Conservation (phyloP, 1,140 invertebrate genomes). For the Drosophila busckii region DNA sequence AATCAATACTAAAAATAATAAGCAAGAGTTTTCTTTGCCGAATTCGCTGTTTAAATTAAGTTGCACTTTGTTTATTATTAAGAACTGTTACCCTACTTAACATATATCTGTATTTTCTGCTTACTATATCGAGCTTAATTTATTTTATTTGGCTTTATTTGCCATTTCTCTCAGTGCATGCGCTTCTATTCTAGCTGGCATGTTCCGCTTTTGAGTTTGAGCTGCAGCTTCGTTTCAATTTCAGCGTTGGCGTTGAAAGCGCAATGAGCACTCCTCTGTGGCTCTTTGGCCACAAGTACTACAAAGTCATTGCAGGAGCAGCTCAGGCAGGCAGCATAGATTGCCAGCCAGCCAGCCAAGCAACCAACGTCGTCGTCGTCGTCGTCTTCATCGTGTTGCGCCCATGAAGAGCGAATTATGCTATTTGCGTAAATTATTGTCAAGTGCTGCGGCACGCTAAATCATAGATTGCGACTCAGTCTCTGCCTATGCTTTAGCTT, state of each 20-base stretch:
- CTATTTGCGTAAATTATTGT: slow-evolving; percentile 74
- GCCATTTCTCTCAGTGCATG: neutral
- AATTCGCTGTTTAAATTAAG: no score
- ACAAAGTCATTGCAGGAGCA: slow-evolving; percentile 60
- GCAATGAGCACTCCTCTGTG: slow-evolving; percentile 69
- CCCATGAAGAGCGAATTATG: slow-evolving; percentile 66
- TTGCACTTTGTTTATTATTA: no score
- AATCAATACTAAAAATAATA: no score
- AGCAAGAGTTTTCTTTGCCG: no score
- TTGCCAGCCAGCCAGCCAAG: slow-evolving; percentile 9
- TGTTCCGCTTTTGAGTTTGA: slow-evolving; percentile 1
- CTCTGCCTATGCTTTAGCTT: no score
- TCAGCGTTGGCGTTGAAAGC: slow-evolving; percentile 74
- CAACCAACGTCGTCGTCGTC: slow-evolving; percentile 22
- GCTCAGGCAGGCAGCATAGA: neutral
- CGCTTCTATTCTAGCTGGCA: neutral
- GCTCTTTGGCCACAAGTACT: no score
- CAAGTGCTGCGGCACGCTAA: slow-evolving; percentile 58
- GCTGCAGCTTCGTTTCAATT: slow-evolving; percentile 53
- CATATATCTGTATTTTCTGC: no score
- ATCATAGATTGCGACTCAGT: no score
- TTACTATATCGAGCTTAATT: no score
- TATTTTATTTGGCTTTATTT: no score
- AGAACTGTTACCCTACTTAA: no score
- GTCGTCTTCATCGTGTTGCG: slow-evolving; percentile 44